phyloP scores from a whole-genome alignment of 1,140 invertebrate genomes.

The Rhagoletis pomonella region DNA sequence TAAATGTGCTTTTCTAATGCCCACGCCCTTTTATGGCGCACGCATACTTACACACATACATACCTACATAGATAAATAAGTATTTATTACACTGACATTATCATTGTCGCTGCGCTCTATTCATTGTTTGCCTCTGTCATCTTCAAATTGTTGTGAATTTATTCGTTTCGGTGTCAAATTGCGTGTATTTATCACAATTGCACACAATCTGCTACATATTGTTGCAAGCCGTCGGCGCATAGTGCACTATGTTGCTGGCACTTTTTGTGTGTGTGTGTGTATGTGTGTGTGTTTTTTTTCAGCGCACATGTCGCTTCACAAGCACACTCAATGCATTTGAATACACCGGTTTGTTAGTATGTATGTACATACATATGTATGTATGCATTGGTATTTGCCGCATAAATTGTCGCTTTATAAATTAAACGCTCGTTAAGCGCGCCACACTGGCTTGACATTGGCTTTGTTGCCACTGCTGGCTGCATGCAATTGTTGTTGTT shows the following conservation, averaged over 20 bases:
- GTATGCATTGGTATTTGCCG: not conserved
- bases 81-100: not conserved
- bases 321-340: no score
- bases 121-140: slow-evolving; percentile 19
- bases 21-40: not conserved
- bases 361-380: no score
- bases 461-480: not conserved
- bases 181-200: slow-evolving; percentile 49
- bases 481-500: not conserved
- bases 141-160: slow-evolving; percentile 36
- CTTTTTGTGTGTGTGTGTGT: not conserved
- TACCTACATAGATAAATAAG: not conserved
- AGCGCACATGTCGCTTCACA: no score
- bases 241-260: not conserved
- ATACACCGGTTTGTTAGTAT: no score
- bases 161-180: slow-evolving; percentile 48
- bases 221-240: not conserved
- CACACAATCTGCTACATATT: not conserved
- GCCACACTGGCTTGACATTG: not conserved
- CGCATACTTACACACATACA: not conserved
- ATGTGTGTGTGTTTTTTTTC: not conserved
- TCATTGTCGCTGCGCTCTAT: not conserved
- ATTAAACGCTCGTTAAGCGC: slow-evolving; percentile 37
- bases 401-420: slow-evolving; percentile 27
- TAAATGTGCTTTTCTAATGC: not conserved